Evolutionary conservation across 1,140 invertebrate species (phyloP).

Genomic region (Brachionus calyciflorus): DNA sequence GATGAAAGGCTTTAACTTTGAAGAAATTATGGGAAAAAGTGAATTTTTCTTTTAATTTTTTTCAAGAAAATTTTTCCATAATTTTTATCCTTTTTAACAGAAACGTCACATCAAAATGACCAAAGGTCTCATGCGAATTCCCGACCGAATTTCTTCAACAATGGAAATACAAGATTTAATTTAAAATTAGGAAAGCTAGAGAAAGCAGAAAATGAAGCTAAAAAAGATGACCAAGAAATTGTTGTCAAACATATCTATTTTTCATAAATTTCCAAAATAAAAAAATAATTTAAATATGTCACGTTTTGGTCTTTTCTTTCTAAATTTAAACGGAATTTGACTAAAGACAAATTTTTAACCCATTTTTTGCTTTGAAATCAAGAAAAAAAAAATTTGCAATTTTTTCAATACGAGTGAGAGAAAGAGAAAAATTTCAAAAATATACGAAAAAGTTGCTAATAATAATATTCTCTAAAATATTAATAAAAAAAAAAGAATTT

Average conservation of each 20-base stretch:
- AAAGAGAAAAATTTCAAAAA: not conserved
- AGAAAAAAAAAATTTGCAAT: not conserved
- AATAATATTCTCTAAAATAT: slow-evolving; percentile 32
- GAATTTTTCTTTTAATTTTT: not conserved
- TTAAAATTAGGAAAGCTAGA: not conserved
- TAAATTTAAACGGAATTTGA: too few relatives aligned
- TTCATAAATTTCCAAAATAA: not conserved
- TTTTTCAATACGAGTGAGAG: not conserved
- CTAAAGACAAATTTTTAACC: slow-evolving; percentile 31
- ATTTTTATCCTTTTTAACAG: not conserved
- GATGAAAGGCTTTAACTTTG: slow-evolving; percentile 5
- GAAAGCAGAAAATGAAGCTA: not conserved
- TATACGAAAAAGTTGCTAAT: not conserved
- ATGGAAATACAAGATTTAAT: not conserved
- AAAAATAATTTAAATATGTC: not conserved
- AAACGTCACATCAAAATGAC: too few relatives aligned
- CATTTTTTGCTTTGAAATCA: too few relatives aligned
- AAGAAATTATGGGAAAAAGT: slow-evolving; percentile 10
- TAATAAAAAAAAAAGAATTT: not conserved
- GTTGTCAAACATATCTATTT: not conserved
- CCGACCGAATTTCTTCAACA: not conserved
- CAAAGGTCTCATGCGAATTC: too few relatives aligned
- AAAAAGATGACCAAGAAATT: too few relatives aligned
- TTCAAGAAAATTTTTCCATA: not conserved
- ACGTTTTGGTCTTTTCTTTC: not conserved